A percentile compares a stretch with the other conserved stretches of the same genome.
phyloP scores from a whole-genome alignment of 2,888 invertebrate genomes.

The Scelioninae gen. 2 region DNA sequence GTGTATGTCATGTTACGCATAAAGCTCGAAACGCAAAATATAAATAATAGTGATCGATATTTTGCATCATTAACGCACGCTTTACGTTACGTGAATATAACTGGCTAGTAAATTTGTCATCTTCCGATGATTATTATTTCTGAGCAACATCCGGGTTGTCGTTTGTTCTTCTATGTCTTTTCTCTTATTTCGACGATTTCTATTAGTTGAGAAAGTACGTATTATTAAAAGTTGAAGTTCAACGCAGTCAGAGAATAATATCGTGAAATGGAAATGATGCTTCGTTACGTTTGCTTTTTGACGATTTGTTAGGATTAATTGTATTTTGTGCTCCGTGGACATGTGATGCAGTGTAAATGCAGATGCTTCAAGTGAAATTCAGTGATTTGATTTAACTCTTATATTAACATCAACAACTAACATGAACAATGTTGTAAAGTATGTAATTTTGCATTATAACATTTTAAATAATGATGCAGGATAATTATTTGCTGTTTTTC shows the following conservation, averaged over 20 bases:
- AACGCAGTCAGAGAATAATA: slow-evolving; percentile 20
- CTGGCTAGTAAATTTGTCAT: slow-evolving; percentile 39
- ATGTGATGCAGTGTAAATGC: neutral
- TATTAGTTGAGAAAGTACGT: slow-evolving; percentile 32
- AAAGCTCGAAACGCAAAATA: slow-evolving; percentile 14
- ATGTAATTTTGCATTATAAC: no score
- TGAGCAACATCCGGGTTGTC: slow-evolving; percentile 34
- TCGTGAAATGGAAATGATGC: neutral
- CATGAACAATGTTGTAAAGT: neutral
- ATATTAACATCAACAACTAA: no score
- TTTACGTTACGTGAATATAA: slow-evolving; percentile 26
- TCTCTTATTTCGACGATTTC: slow-evolving; percentile 2
- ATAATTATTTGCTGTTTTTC: no score
- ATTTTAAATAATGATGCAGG: no score
- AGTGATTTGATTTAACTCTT: neutral
- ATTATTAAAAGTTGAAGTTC: slow-evolving; percentile 31
- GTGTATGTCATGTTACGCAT: slow-evolving; percentile 8
- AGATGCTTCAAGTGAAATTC: neutral
- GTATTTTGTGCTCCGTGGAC: neutral
- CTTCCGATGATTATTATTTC: slow-evolving; percentile 21
- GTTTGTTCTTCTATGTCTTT: neutral
- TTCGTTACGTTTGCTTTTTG: slow-evolving; percentile 15
- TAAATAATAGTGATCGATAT: slow-evolving; percentile 31
- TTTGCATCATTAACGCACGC: slow-evolving; percentile 4
- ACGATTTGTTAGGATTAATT: neutral